Percentiles rank a stretch among this genome's conserved stretches.
Conservation (phyloP, 2,888 invertebrate genomes). For the Helobdella robusta region DNA sequence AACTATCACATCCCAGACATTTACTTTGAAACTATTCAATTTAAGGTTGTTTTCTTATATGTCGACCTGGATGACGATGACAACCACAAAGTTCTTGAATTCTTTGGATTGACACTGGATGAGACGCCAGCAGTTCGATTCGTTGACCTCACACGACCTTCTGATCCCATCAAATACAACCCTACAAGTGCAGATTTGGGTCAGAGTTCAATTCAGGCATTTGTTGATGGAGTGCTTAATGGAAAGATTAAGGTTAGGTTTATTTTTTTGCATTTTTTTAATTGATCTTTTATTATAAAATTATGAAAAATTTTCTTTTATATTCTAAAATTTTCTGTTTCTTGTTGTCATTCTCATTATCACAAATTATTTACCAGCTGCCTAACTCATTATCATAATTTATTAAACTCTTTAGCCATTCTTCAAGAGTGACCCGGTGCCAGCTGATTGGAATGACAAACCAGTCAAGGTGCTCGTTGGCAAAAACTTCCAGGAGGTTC, state of each 20-base stretch:
- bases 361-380: neutral
- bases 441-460: conserved; percentile 90
- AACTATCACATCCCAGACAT: too few species aligned
- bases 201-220: conserved; percentile 63
- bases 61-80: conserved; percentile 91
- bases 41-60: conserved; percentile 77
- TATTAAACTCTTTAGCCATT: conserved; percentile 59
- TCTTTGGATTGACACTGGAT: conserved; percentile 95
- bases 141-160: conserved; percentile 78
- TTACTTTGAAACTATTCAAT: neutral
- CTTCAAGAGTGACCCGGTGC: conserved; percentile 81
- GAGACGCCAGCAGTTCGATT: conserved; percentile 60
- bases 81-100: conserved; percentile 92
- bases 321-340: neutral
- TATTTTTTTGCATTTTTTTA: neutral
- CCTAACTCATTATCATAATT: neutral
- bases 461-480: conserved; percentile 87
- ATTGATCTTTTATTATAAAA: neutral
- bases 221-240: conserved; percentile 78
- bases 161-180: conserved; percentile 65
- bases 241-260: conserved; percentile 70
- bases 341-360: neutral
- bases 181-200: conserved; percentile 60
- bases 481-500: conserved; percentile 88
- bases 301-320: neutral